phyloP scores from a whole-genome alignment of 2,888 invertebrate genomes.

The Galeruca laticollis region DNA sequence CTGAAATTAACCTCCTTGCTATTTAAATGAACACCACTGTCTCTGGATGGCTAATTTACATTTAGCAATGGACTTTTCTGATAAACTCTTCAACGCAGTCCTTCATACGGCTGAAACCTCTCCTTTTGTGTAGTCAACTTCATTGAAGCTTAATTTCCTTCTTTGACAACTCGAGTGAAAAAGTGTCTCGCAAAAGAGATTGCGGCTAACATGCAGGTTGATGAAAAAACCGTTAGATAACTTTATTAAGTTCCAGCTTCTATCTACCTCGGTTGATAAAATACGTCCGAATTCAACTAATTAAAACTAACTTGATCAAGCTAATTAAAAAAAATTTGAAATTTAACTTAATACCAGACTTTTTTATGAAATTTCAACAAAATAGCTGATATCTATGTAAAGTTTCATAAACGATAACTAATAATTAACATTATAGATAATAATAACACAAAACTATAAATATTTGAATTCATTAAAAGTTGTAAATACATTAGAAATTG shows the following conservation, averaged over 20 bases:
- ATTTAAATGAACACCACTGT: conserved; percentile 3
- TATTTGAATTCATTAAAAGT: no score
- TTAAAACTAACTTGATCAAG: background rate
- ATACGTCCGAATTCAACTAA: background rate
- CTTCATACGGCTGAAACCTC: conserved; percentile 24
- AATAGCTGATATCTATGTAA: no score
- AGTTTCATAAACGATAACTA: no score
- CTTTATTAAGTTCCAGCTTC: background rate
- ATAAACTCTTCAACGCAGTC: conserved; percentile 23
- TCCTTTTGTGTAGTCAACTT: conserved; percentile 16
- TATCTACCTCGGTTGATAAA: background rate
- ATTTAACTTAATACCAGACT: no score
- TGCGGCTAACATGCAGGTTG: conserved; percentile 9
- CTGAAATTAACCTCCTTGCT: no score
- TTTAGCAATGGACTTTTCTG: conserved; percentile 24
- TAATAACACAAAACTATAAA: no score
- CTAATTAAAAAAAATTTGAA: no score
- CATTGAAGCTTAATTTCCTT: conserved; percentile 19
- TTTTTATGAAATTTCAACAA: no score
- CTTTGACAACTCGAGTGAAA: conserved; percentile 26
- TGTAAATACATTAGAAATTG: no score
- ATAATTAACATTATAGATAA: no score
- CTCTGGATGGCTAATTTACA: conserved; percentile 19
- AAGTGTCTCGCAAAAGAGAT: conserved; percentile 9
- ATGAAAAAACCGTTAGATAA: conserved; percentile 3